phyloP scores from a whole-genome alignment of 2,797 vertebrate species.

The Limnodromus scolopaceus region DNA sequence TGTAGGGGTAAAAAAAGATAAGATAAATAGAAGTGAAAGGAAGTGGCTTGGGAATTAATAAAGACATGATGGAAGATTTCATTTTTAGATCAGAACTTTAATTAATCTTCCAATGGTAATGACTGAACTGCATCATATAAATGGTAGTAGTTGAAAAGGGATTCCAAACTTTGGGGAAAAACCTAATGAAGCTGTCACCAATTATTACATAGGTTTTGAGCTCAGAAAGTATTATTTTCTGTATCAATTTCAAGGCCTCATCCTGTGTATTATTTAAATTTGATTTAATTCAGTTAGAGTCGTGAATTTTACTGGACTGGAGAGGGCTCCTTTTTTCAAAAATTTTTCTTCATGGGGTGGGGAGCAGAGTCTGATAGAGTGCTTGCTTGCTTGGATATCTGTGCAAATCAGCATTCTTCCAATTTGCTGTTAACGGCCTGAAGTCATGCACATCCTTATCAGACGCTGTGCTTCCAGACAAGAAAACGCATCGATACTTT shows the following conservation, averaged over 20 bases:
- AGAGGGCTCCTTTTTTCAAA: background rate
- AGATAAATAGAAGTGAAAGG: background rate
- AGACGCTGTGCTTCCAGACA: background rate
- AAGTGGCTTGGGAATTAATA: constrained; percentile 3
- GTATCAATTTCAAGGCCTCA: background rate
- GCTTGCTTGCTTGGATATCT: background rate
- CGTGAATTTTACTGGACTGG: background rate
- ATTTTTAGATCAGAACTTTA: constrained; percentile 18
- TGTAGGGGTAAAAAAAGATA: background rate
- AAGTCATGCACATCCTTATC: background rate
- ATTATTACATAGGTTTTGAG: background rate
- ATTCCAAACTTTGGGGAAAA: background rate
- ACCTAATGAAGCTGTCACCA: background rate
- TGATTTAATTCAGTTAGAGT: background rate
- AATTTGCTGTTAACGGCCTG: background rate
- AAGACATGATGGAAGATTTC: background rate
- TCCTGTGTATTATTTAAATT: background rate
- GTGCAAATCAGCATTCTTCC: background rate
- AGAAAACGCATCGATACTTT: background rate
- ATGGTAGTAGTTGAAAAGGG: background rate
- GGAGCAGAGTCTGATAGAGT: background rate
- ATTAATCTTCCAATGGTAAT: background rate
- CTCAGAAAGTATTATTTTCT: background rate
- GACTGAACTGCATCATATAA: background rate
- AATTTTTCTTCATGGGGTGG: background rate